Evolutionary conservation across 2,888 invertebrate genomes (phyloP).

Genomic region (Willowsia nigromaculata): DNA sequence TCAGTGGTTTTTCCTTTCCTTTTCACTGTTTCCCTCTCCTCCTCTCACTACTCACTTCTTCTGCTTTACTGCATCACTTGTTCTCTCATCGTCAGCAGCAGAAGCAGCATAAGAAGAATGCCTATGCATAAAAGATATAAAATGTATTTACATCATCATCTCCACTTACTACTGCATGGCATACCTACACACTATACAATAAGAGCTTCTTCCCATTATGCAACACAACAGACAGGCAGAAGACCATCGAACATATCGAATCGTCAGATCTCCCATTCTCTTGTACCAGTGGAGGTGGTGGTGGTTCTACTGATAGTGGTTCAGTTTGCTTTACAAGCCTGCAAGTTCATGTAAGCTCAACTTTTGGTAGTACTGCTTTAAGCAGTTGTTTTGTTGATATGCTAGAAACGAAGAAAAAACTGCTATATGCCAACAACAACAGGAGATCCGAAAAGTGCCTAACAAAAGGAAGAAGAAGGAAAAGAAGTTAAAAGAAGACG

Average conservation of each 20-base stretch:
- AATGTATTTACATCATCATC: background rate
- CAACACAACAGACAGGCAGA: too few relatives aligned
- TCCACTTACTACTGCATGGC: background rate
- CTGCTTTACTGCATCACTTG: conserved; percentile 9
- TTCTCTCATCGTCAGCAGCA: background rate
- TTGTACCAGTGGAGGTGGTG: background rate
- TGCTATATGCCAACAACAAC: conserved; percentile 1
- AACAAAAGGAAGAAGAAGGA: background rate
- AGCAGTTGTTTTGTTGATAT: background rate
- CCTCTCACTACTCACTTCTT: background rate
- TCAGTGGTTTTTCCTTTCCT: conserved; percentile 65
- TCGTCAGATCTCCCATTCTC: background rate
- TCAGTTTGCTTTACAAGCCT: background rate
- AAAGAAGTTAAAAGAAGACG: too few relatives aligned
- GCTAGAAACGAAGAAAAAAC: background rate
- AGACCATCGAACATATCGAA: conserved; percentile 25
- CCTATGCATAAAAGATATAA: conserved; percentile 11
- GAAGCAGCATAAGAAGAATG: background rate
- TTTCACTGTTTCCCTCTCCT: conserved; percentile 47
- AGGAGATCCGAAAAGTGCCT: background rate
- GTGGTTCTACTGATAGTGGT: background rate
- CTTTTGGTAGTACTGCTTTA: background rate
- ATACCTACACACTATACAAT: background rate
- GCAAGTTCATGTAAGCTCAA: background rate
- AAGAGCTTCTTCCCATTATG: background rate